A percentile compares a stretch with the other conserved stretches of the same genome.
These are phyloP conservation scores for Lycaon pictus DNA, from an alignment of 2,113 vertebrate species.

Conservation along the genomic window DNA sequence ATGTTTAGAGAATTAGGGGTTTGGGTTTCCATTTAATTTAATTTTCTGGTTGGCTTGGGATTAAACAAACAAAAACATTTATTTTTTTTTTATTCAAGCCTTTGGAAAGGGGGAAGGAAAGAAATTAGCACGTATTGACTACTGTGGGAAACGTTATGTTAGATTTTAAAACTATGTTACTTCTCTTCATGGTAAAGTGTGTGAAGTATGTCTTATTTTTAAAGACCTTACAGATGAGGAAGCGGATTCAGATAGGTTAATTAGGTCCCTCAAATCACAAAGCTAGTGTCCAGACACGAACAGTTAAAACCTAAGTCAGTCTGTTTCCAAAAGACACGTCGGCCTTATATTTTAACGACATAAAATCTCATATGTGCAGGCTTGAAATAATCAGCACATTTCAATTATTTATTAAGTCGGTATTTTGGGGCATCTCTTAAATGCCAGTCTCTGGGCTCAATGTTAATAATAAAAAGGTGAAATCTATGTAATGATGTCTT, in stretches of 20 bases:
- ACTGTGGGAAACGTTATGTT: neutral
- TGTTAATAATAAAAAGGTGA: neutral
- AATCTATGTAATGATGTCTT: conserved; percentile 20
- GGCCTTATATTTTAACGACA: neutral
- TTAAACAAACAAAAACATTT: conserved; percentile 43
- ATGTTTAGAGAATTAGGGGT: neutral
- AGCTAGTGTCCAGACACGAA: neutral
- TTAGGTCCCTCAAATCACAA: neutral
- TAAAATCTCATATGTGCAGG: neutral
- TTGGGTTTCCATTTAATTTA: conserved; percentile 50
- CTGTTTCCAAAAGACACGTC: neutral
- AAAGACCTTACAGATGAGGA: neutral
- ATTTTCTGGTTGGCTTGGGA: conserved; percentile 46
- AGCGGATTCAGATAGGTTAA: conserved; percentile 11
- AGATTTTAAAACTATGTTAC: neutral
- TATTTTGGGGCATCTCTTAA: conserved; percentile 7
- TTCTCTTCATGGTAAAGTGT: neutral
- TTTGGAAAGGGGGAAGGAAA: neutral
- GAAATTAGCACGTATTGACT: neutral
- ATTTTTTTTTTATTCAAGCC: neutral
- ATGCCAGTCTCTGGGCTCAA: neutral
- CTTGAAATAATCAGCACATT: neutral
- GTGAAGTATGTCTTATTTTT: neutral
- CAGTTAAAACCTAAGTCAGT: neutral
- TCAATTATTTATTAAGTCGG: conserved; percentile 2